Conservation (phyloP, 2,113 vertebrate genomes). For the Podiceps cristatus region DNA sequence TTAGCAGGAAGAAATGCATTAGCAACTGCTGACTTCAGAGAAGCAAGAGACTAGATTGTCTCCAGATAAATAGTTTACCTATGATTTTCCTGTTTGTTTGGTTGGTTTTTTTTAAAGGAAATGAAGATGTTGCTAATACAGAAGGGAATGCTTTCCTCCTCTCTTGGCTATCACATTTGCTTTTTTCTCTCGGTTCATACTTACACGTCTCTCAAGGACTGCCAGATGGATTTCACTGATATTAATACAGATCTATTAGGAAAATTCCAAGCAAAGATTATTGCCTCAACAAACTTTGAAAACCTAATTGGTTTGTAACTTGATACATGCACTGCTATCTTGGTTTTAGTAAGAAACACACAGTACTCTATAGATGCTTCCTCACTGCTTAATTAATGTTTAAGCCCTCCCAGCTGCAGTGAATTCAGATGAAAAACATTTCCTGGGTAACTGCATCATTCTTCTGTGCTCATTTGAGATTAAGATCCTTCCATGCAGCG, state of each 20-base stretch:
- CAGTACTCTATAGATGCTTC: background rate
- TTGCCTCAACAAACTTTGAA: background rate
- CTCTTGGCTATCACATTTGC: background rate
- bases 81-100: background rate
- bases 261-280: slow-evolving; percentile 3
- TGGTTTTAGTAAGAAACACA: background rate
- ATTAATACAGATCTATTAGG: background rate
- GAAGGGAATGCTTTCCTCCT: background rate
- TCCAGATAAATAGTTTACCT: background rate
- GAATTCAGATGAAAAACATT: background rate
- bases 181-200: background rate
- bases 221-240: background rate
- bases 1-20: background rate
- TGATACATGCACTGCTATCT: background rate
- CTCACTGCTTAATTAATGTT: background rate
- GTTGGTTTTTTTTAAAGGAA: background rate
- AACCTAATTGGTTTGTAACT: background rate
- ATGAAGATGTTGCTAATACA: background rate
- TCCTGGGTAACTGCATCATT: background rate
- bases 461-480: background rate
- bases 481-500: background rate
- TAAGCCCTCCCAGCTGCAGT: background rate
- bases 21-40: background rate
- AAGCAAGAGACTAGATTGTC: background rate
- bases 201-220: background rate